Evolutionary conservation across 2,113 vertebrate genomes (phyloP).

Genomic region (Hydropotes inermis): DNA sequence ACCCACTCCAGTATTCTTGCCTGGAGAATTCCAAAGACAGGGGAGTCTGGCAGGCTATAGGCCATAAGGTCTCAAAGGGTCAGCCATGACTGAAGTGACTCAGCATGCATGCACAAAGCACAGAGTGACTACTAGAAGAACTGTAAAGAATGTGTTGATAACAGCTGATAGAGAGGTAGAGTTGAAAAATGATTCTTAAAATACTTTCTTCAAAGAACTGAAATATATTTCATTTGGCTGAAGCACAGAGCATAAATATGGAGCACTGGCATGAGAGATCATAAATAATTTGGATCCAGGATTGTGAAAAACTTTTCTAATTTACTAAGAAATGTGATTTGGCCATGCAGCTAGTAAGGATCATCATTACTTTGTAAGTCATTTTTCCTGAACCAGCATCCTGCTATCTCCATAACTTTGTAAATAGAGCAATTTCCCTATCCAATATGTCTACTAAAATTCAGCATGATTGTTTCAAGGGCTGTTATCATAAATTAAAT

Average conservation of each 20-base stretch:
- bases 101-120: not conserved
- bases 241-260: not conserved
- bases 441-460: not conserved
- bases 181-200: not conserved
- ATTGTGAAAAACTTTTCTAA: not conserved
- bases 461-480: not conserved
- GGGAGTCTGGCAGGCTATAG: not conserved
- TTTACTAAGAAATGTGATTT: not conserved
- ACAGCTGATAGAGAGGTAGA: not conserved
- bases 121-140: not conserved
- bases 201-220: not conserved
- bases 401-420: not conserved
- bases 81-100: not conserved
- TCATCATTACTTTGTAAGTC: not conserved
- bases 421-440: not conserved
- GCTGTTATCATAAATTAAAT: not conserved
- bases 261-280: not conserved
- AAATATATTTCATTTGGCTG: not conserved
- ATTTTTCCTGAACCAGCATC: not conserved
- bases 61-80: not conserved
- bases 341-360: not conserved
- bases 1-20: not conserved
- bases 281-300: not conserved
- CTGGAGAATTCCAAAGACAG: not conserved
- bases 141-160: not conserved